Evolutionary conservation across 2,797 vertebrate species (phyloP).

Genomic region (Pangasius larnaudii): DNA sequence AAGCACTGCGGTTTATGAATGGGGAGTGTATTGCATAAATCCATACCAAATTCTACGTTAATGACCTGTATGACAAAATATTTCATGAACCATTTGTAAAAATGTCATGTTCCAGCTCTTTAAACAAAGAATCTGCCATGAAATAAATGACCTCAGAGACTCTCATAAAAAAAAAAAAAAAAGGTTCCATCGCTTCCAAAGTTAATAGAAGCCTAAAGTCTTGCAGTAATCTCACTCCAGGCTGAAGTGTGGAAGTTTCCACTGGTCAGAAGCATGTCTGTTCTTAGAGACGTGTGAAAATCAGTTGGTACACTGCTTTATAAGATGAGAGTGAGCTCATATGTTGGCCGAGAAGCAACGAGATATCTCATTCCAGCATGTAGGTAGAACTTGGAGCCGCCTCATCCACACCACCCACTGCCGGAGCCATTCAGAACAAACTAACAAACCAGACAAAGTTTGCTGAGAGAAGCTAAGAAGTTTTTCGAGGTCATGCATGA

Average conservation of each 20-base stretch:
- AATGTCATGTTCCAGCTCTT: slow-evolving; percentile 19
- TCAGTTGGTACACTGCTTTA: slow-evolving; percentile 42
- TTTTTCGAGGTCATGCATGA: slow-evolving; percentile 18
- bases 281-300: slow-evolving; percentile 55
- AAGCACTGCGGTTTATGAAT: neutral
- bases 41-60: neutral
- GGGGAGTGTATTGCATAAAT: neutral
- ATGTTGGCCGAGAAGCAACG: slow-evolving; percentile 16
- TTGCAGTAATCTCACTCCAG: slow-evolving; percentile 46
- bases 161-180: slow-evolving; percentile 13
- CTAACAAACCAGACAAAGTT: slow-evolving; percentile 25
- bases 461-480: slow-evolving; percentile 6
- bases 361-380: slow-evolving; percentile 50
- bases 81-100: slow-evolving; percentile 6
- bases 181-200: slow-evolving; percentile 20
- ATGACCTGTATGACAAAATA: slow-evolving; percentile 10
- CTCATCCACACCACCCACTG: slow-evolving; percentile 72
- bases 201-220: slow-evolving; percentile 46
- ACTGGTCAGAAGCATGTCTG: slow-evolving; percentile 45
- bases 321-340: slow-evolving; percentile 37
- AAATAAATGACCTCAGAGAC: slow-evolving; percentile 20
- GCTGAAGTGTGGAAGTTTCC: slow-evolving; percentile 37
- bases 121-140: slow-evolving; percentile 24
- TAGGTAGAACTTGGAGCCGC: slow-evolving; percentile 59
- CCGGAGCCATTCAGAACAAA: slow-evolving; percentile 19